Conservation (phyloP, 2,113 vertebrate genomes). For the Brachionichthys hirsutus region DNA sequence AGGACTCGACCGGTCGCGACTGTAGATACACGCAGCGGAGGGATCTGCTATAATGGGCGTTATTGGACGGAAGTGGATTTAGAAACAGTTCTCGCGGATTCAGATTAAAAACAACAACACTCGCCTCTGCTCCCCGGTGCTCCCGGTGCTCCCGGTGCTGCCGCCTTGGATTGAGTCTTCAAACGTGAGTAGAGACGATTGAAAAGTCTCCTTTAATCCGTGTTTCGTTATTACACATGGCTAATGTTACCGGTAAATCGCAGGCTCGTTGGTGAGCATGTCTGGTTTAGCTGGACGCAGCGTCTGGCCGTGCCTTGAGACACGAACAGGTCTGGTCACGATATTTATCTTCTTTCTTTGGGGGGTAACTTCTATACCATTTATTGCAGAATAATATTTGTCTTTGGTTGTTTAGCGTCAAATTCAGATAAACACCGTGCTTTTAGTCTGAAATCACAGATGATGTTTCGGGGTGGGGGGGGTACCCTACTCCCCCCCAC, state of each 20-base stretch:
- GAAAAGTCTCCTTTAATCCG: neutral
- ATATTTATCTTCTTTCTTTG: neutral
- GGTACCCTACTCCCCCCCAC: too few species aligned
- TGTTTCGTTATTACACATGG: too few species aligned
- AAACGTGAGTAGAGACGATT: constrained; percentile 66
- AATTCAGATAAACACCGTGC: too few species aligned
- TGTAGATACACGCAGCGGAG: constrained; percentile 42
- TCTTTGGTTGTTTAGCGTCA: neutral
- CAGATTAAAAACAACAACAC: constrained; percentile 65
- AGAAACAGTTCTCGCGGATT: constrained; percentile 55
- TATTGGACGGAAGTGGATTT: constrained; percentile 62
- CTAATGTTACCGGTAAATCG: constrained; percentile 5
- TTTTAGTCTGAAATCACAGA: neutral
- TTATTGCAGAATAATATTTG: neutral
- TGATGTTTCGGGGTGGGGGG: too few species aligned
- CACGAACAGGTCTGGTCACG: neutral
- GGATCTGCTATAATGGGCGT: constrained; percentile 74
- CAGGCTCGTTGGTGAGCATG: constrained; percentile 1
- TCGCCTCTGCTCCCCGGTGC: constrained; percentile 50
- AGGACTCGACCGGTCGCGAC: constrained; percentile 18
- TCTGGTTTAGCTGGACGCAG: constrained; percentile 5
- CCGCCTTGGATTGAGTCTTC: constrained; percentile 35
- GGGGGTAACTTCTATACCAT: neutral
- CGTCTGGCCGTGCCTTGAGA: neutral
- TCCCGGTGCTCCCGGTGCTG: too few species aligned